phyloP scores from a whole-genome alignment of 2,888 invertebrate genomes.

The Troides helena region DNA sequence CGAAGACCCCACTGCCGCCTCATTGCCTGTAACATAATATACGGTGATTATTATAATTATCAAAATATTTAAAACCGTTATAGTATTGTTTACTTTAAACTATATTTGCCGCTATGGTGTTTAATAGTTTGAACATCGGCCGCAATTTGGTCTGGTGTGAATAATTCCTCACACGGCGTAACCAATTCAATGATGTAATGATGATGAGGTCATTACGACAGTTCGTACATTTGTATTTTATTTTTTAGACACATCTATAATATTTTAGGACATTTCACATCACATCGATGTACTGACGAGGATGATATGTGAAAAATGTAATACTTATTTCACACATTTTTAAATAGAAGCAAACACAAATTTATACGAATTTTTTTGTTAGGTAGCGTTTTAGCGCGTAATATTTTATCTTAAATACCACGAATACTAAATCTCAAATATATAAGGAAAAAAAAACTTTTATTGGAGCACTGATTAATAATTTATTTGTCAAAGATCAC shows the following conservation, averaged over 20 bases:
- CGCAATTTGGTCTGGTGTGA: slow-evolving; percentile 17
- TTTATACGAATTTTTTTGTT: neutral
- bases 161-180: slow-evolving; percentile 24
- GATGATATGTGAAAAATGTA: neutral
- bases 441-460: no score
- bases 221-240: slow-evolving; percentile 23
- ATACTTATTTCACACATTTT: neutral
- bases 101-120: neutral
- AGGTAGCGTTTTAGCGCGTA: no score
- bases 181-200: slow-evolving; percentile 26
- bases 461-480: no score
- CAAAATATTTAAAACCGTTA: neutral
- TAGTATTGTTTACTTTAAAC: neutral
- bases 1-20: no score
- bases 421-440: neutral
- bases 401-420: neutral
- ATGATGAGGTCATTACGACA: slow-evolving; percentile 28
- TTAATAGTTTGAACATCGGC: slow-evolving; percentile 9
- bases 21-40: neutral
- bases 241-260: slow-evolving; percentile 24
- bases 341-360: neutral
- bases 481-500: no score
- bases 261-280: slow-evolving; percentile 19
- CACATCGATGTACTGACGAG: slow-evolving; percentile 15
- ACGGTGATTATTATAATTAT: neutral